phyloP scores from a whole-genome alignment of 2,797 vertebrate species.

The Pantherophis vulpinus region DNA sequence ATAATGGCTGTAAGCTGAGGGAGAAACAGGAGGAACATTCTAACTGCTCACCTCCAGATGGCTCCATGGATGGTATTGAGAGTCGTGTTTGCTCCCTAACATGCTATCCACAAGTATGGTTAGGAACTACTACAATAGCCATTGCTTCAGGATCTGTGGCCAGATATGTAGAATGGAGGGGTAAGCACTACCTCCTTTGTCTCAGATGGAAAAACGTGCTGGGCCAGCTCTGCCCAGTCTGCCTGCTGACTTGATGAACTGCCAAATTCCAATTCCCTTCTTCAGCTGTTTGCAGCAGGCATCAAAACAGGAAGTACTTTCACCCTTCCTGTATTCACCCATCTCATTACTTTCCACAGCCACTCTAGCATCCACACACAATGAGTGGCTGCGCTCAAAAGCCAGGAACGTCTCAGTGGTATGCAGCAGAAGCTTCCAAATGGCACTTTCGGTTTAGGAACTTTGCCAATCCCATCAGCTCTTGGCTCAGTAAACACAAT shows the following conservation, averaged over 20 bases:
- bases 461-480: constrained; percentile 29
- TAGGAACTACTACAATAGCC: not conserved
- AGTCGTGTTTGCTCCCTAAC: not conserved
- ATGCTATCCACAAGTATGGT: not conserved
- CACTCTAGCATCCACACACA: constrained; percentile 36
- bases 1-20: not conserved
- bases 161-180: not conserved
- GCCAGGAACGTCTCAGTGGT: constrained; percentile 36
- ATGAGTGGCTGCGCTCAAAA: constrained; percentile 15
- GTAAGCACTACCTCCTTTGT: not conserved
- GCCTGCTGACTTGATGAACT: not conserved
- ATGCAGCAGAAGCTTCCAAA: constrained; percentile 36
- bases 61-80: not conserved
- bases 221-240: not conserved
- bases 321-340: not conserved
- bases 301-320: not conserved
- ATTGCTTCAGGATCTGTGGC: not conserved
- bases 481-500: constrained; percentile 42
- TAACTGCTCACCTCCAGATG: not conserved
- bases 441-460: constrained; percentile 39
- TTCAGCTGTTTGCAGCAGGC: not conserved
- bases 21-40: not conserved
- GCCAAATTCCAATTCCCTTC: not conserved
- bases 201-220: not conserved
- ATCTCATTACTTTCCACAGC: constrained; percentile 41